These are phyloP conservation scores for Dinoponera quadriceps DNA, from an alignment of 1,140 invertebrate genomes.

Conservation along the genomic window DNA sequence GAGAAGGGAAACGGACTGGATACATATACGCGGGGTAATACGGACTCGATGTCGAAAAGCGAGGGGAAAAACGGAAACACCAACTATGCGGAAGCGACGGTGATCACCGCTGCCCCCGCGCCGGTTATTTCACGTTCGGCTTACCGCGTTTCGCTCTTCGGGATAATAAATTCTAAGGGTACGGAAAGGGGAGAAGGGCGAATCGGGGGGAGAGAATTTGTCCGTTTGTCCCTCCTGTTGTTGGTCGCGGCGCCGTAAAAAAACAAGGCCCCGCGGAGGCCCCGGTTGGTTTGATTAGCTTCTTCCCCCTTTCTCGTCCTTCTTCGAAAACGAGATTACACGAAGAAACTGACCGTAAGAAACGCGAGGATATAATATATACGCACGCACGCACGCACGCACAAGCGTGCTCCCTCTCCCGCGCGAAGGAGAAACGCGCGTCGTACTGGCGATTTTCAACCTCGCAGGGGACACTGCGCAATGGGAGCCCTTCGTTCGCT, in stretches of 20 bases:
- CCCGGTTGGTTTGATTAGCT: slow-evolving; percentile 54
- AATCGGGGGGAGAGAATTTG: no score
- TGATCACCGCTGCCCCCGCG: no score
- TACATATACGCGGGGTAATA: neutral
- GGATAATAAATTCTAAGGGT: slow-evolving; percentile 18
- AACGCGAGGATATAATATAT: neutral
- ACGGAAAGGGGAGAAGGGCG: no score
- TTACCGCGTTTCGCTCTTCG: slow-evolving; percentile 29
- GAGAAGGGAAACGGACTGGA: neutral
- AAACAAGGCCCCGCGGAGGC: neutral
- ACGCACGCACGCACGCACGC: slow-evolving; percentile 44
- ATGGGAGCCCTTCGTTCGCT: no score
- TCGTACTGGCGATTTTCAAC: slow-evolving; percentile 7
- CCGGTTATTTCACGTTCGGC: no score
- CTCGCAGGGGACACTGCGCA: neutral
- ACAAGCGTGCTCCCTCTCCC: slow-evolving; percentile 56
- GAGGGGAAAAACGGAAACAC: slow-evolving; percentile 51
- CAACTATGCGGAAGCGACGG: slow-evolving; percentile 4
- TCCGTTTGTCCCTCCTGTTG: slow-evolving; percentile 6
- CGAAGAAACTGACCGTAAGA: slow-evolving; percentile 29
- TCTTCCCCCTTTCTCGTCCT: slow-evolving; percentile 35
- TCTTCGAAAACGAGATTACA: slow-evolving; percentile 53
- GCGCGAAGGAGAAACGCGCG: neutral
- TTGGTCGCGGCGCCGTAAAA: no score
- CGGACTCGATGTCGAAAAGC: slow-evolving; percentile 41